These are phyloP conservation scores for Triplophysa dalaica DNA, from an alignment of 2,113 vertebrate species.

Conservation along the genomic window DNA sequence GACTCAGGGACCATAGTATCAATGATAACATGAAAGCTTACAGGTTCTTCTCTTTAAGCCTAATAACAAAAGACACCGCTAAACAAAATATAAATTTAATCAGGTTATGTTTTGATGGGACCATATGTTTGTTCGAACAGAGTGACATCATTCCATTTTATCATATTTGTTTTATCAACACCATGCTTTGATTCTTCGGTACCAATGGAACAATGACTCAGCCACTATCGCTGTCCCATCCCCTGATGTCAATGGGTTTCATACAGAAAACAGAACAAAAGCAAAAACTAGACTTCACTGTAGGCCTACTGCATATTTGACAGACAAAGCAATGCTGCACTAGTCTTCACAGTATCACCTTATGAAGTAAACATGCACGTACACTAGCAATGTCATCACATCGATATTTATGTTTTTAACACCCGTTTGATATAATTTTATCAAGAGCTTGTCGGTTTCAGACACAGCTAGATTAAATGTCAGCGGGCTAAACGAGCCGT, in stretches of 20 bases:
- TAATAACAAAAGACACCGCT: neutral
- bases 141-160: too few relatives aligned
- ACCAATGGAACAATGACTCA: conserved; percentile 46
- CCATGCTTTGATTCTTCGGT: conserved; percentile 2
- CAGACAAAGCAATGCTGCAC: too few relatives aligned
- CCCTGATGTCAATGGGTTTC: conserved; percentile 28
- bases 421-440: neutral
- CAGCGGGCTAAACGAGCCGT: neutral
- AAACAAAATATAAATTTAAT: neutral
- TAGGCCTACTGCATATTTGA: too few relatives aligned
- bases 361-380: neutral
- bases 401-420: neutral
- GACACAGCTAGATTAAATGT: neutral
- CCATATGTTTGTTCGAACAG: neutral
- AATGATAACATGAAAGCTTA: conserved; percentile 35
- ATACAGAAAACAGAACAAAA: neutral
- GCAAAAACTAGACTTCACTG: neutral
- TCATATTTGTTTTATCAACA: too few relatives aligned
- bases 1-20: neutral
- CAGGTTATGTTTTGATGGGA: neutral
- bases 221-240: neutral
- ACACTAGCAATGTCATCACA: neutral
- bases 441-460: neutral
- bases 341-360: conserved; percentile 1
- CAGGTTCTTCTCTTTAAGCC: neutral